Percentiles rank a stretch among this genome's conserved stretches.
Evolutionary conservation across 2,113 vertebrate species (phyloP).

Genomic region (Zapornia atra): DNA sequence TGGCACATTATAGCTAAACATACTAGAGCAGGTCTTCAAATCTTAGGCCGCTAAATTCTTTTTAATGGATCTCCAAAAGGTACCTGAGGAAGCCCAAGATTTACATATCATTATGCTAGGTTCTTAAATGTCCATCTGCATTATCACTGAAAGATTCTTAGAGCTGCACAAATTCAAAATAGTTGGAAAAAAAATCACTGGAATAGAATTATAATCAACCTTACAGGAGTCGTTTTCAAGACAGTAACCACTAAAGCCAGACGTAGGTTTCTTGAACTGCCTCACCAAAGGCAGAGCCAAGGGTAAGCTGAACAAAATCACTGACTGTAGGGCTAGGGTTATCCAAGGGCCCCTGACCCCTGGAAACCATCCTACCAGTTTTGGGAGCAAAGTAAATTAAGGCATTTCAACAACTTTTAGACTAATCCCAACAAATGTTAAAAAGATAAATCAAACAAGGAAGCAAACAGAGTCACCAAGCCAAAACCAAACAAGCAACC

Average conservation of each 20-base stretch:
- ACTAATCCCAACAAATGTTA: background rate
- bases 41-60: background rate
- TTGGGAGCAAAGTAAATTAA: background rate
- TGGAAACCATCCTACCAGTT: background rate
- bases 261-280: background rate
- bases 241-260: background rate
- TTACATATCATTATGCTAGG: background rate
- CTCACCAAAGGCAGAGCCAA: background rate
- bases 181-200: background rate
- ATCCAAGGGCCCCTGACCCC: background rate
- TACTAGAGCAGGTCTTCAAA: background rate
- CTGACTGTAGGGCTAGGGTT: background rate
- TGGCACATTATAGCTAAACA: background rate
- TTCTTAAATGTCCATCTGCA: background rate
- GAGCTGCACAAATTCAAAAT: slow-evolving; percentile 6
- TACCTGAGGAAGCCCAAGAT: background rate
- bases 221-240: slow-evolving; percentile 32
- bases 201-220: background rate
- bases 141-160: background rate
- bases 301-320: background rate
- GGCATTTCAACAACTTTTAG: background rate
- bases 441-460: background rate
- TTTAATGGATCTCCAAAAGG: background rate
- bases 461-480: background rate
- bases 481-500: background rate